A percentile compares a stretch with the other conserved stretches of the same genome.
Conservation (phyloP, 1,140 invertebrate genomes). For the Drosophila kanapiae region DNA sequence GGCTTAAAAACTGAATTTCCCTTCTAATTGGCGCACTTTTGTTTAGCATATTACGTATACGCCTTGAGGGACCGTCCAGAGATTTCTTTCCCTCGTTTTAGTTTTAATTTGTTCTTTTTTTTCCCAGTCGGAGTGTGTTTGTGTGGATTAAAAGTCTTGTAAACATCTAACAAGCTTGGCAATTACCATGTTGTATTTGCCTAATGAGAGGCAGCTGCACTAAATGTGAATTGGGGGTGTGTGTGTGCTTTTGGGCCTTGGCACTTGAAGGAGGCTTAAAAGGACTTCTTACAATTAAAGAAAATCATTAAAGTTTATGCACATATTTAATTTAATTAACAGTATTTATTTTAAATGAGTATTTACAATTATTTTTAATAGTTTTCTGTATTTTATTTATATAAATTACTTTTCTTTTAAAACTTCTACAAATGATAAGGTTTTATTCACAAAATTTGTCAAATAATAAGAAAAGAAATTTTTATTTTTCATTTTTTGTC, state of each 20-base stretch:
- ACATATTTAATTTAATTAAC: background rate
- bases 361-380: background rate
- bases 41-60: slow-evolving; percentile 72
- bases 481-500: background rate
- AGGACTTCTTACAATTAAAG: background rate
- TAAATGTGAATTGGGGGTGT: slow-evolving; percentile 2
- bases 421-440: background rate
- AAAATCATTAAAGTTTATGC: background rate
- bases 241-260: background rate
- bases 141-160: slow-evolving; percentile 58
- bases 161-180: slow-evolving; percentile 75
- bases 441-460: background rate
- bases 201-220: slow-evolving; percentile 31
- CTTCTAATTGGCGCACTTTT: slow-evolving; percentile 82
- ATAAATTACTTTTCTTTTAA: background rate
- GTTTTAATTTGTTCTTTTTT: slow-evolving; percentile 23
- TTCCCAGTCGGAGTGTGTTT: background rate
- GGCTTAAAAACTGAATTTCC: slow-evolving; percentile 75
- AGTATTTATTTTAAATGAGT: background rate
- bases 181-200: slow-evolving; percentile 60
- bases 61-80: slow-evolving; percentile 28
- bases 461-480: background rate
- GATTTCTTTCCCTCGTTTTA: slow-evolving; percentile 19
- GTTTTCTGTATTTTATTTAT: fast-evolving
- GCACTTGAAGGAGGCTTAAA: background rate